phyloP scores from a whole-genome alignment of 2,113 vertebrate genomes.

The Sakesphorus luctuosus region DNA sequence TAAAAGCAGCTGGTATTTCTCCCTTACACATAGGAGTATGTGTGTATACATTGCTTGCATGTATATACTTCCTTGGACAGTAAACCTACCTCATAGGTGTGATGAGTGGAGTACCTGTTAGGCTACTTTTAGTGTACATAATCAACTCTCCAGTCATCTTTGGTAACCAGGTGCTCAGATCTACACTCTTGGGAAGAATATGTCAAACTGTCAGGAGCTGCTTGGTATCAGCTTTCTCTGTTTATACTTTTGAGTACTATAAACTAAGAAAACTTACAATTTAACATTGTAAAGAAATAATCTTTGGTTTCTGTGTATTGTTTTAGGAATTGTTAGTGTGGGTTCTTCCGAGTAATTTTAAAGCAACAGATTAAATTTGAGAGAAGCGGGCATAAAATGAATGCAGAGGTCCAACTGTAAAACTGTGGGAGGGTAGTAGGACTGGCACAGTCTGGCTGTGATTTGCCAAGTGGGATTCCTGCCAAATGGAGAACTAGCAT shows the following conservation, averaged over 20 bases:
- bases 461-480: not conserved
- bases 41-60: not conserved
- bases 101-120: not conserved
- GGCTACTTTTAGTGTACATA: not conserved
- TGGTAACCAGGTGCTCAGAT: not conserved
- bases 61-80: not conserved
- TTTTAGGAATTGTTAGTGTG: not conserved
- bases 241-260: not conserved
- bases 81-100: not conserved
- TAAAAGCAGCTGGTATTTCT: not conserved
- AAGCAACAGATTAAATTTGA: not conserved
- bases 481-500: not conserved
- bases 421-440: not conserved
- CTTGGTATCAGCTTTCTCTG: not conserved
- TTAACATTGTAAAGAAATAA: not conserved
- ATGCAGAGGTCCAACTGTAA: not conserved
- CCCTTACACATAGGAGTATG: not conserved
- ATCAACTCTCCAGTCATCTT: not conserved
- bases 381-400: not conserved
- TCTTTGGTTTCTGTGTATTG: not conserved
- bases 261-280: not conserved
- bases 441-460: fast-evolving
- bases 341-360: not conserved
- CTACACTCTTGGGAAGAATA: not conserved
- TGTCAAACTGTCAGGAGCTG: not conserved